Conservation (phyloP, 2,888 invertebrate species). For the Taphrorychus bicolor region DNA sequence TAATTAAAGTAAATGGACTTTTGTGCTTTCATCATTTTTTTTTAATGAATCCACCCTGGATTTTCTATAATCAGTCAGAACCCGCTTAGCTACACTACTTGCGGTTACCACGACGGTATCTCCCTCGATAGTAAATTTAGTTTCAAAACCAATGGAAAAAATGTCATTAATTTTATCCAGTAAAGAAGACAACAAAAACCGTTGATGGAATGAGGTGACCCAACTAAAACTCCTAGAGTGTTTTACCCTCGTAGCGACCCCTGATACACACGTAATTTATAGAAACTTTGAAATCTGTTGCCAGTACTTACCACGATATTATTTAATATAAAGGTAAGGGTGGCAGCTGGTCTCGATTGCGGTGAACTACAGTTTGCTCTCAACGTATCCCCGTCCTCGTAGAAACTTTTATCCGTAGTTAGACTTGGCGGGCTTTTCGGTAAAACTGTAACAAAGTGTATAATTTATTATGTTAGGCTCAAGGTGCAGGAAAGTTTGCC, state of each 20-base stretch:
- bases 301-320: constrained; percentile 74
- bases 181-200: not conserved
- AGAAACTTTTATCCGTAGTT: constrained; percentile 73
- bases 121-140: too few relatives aligned
- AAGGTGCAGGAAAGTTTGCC: constrained; percentile 23
- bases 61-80: too few relatives aligned
- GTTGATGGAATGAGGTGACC: not conserved
- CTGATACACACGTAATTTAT: constrained; percentile 30
- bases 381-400: constrained; percentile 77
- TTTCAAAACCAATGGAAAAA: too few relatives aligned
- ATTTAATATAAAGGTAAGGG: constrained; percentile 78
- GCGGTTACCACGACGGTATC: too few relatives aligned
- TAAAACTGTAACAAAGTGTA: constrained; percentile 66
- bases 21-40: too few relatives aligned
- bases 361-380: constrained; percentile 82
- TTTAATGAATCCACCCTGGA: too few relatives aligned
- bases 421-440: constrained; percentile 72
- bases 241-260: not conserved
- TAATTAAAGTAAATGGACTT: too few relatives aligned
- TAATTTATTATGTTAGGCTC: constrained; percentile 37
- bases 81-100: too few relatives aligned
- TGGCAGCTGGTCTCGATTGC: constrained; percentile 77
- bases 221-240: not conserved
- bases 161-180: not conserved
- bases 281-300: constrained; percentile 35